Evolutionary conservation across 2,888 invertebrate genomes (phyloP), one percentile per base, ranked within the genome.

Genomic region (Amaurobius ferox): DNA sequence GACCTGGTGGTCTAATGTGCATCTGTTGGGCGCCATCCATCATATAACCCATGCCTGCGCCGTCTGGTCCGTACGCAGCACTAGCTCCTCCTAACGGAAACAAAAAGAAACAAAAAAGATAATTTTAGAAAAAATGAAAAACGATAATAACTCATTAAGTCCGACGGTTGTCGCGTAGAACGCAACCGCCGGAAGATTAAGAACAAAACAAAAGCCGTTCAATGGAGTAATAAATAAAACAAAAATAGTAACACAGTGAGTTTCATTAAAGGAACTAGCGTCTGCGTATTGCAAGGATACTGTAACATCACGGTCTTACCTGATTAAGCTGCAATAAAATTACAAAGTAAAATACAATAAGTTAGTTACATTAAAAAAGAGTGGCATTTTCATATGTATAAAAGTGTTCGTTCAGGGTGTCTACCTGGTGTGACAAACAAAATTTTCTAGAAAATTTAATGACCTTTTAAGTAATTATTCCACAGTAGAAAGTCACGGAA

Each of bases 11-110:
- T 94, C 97, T 95, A 94, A 97, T 97, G 96, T 97, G 96, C 97
- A 97, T 97, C 93, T 96, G 96, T 91, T 94, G 94, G 93, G 97
- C 96, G 83, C 91, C 91, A 93, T 98, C 98, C 92, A 92, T 92
- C 97, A 98, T 97, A 96, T 98, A 98, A 93, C 97, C 97, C 92
- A 97, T 97, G 94, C 97, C 97, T 92, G 96, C 94, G 91, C 96
- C 97, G 92, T 98, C 98, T 90, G 98, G 98, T 93, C 97, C 97
- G 94, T 98, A 98, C 89, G 96, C 88, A 61, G 88, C 88, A 67
- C 89, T 88, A 61, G 88, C 88, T 67, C 89, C 89, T 73, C 89
- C 89, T 81, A 88, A 71, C 62, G 76, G 64, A 78, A 72, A 39
- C 26, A 78, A 88, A 80, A 68, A 76, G 77, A 78, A 87, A 79